Base-by-base conservation (phyloP, 1,140 invertebrate species). In the Marisa cornuarietis region DNA sequence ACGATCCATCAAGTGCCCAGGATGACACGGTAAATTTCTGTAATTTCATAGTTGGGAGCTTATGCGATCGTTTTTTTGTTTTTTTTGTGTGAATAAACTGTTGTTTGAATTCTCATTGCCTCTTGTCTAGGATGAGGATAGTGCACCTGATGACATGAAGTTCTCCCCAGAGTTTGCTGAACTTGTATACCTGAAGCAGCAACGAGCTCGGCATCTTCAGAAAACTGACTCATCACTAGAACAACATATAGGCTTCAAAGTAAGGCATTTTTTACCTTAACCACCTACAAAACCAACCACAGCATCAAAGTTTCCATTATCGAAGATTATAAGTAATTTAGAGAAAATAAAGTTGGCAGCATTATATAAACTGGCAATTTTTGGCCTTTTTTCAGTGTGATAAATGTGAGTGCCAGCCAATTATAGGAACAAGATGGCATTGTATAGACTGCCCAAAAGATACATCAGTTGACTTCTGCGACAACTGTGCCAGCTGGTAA, bases 351-450 rank as follows among this genome's bases (percentile, higher is more conserved):
- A 42, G 31, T 42, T 42, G 31, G 31, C 31, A 42, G 31, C 31
- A 42, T 42, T 42, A 42, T 6, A 52, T 73, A n/a, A n/a, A n/a
- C n/a, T n/a, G n/a, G n/a, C n/a, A n/a, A 5, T n/a, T 79, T 71
- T 4, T 78, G 51, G 79, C 81, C 63, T 80, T 79, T 65, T 90
- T 92, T 78, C 83, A 95, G 93, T 96, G 95, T 89, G 92, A 93
- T 80, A 89, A 92, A 31, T 96, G 95, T 87, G 90, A 92, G 18
- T 92, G 93, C 83, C 93, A 94, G 24, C 94, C 94, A 16, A 93
- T 95, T 66, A 90, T 92, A 54, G 94, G 94, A 20, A 93, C 92
- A 9, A 91, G 94, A 76, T 96, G 95, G 94, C 94, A 95, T 84
- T 96, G 95, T 85, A 89, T 87, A 54, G 92, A 92, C 65, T 94